Evolutionary conservation across 2,797 vertebrate species (phyloP), one percentile per base, ranked within the genome.

Genomic region (Borostomias antarcticus): DNA sequence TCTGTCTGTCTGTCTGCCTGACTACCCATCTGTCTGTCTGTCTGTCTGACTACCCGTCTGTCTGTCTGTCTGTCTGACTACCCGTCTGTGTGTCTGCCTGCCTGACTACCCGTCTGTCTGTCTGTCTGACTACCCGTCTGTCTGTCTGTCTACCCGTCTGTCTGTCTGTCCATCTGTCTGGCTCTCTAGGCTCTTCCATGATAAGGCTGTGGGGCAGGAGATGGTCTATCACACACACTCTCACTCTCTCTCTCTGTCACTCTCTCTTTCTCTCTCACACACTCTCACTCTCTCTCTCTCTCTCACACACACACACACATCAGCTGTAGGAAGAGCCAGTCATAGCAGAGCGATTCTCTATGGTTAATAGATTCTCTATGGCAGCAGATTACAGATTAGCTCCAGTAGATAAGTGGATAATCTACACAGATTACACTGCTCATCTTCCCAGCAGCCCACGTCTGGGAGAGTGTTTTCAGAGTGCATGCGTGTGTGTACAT

Each of bases 191-290:
- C n/a, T n/a, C n/a, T n/a, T n/a, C n/a, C n/a, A n/a, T n/a, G n/a
- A n/a, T n/a, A n/a, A n/a, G n/a, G n/a, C n/a, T n/a, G n/a, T n/a
- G n/a, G n/a, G n/a, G n/a, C n/a, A n/a, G n/a, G n/a, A n/a, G n/a
- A 13, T 52, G 58, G 58, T 68, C 68, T 28, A 33, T 68, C 75
- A 70, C 64, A 50, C 28, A 19, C 56, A 28, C 43, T 21, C 21
- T 19, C 59, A 28, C 1, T 23, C 21, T 51, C 3, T 2, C 53
- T 30, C 37, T 3, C 1, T 19, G 13, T 33, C 40, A 33, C 64
- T 45, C 37, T 32, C 52, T 8, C 63, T 23, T 37, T 58, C 17
- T 50, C 62, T 66, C 33, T 23, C 21, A 57, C 3, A 1, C 53
- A 40, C 37, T 3, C 1, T 19, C 21, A 50, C 40, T 25, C 64